Evolutionary conservation across 2,797 vertebrate genomes (phyloP).

Genomic region (Moxostoma hubbsi): DNA sequence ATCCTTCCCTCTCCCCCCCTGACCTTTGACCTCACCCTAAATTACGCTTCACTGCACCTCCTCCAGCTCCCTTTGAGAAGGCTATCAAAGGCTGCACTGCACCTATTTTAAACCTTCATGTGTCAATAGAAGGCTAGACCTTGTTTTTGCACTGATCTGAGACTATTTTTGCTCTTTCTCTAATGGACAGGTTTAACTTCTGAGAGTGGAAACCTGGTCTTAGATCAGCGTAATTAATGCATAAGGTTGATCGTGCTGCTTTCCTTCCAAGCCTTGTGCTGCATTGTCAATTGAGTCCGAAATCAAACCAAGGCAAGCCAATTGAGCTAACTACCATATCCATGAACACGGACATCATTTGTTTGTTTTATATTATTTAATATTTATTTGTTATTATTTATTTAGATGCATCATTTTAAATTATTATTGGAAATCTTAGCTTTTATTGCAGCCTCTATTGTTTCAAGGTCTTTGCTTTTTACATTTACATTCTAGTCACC

Average conservation of each 20-base stretch:
- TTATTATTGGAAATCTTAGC: not conserved
- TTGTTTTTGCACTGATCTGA: conserved; percentile 31
- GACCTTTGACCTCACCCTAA: conserved; percentile 60
- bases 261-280: conserved; percentile 2
- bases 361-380: not conserved
- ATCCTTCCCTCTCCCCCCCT: conserved; percentile 58
- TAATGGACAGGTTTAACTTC: too few relatives aligned
- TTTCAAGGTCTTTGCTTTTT: too few relatives aligned
- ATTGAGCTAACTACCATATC: not conserved
- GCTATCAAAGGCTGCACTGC: conserved; percentile 31
- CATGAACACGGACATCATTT: conserved; percentile 46
- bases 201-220: not conserved
- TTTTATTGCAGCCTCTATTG: not conserved
- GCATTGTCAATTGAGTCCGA: conserved; percentile 1
- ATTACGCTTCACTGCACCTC: conserved; percentile 51
- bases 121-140: not conserved
- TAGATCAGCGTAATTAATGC: conserved; percentile 19
- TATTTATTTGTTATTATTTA: not conserved
- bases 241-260: not conserved
- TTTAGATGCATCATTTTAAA: not conserved
- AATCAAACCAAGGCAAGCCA: not conserved
- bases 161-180: not conserved
- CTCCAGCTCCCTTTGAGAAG: conserved; percentile 56
- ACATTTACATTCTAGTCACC: too few relatives aligned
- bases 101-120: conserved; percentile 16